Evolutionary conservation across 1,140 invertebrate species (phyloP), one percentile per base, ranked within the genome.

Genomic region (Episyrphus balteatus): DNA sequence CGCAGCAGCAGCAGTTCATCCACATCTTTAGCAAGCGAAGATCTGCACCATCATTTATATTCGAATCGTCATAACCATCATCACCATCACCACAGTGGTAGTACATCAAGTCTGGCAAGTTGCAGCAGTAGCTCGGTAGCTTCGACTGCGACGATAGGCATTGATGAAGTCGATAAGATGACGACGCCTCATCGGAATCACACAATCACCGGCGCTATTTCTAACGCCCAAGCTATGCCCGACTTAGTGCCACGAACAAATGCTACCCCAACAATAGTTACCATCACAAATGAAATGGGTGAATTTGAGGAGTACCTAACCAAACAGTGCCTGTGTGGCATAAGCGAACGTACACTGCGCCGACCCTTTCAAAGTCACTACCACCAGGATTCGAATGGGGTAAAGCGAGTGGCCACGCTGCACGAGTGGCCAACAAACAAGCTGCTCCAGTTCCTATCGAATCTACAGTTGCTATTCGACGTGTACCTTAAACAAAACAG

Each of bases 401-500:
- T 70, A 42, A 72, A 72, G 51, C 67, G 74, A 41, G 70, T 72
- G 14, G 71, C 73, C 11, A 70, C 74, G 11, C 62, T 88, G 39
- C 73, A 75, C 3, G 78, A 84, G 51, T 88, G 84, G 84, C 79
- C 81, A 8, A 63, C 78, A 5, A 80, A 81, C 49, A 78, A 81
- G 58, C 77, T 81, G 8, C 59, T 90, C 7, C 78, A 86, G 53
- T 88, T 87, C 58, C 69, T 91, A 41, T 88, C 86, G 44, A 85
- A 83, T 51, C 73, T 91, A 51, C 86, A 91, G 52, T 68, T 91
- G 7, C 70, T 91, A 39, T 89, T 88, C 61, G 86, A 90, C 60
- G 78, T 88, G 21, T 86, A 88, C 55, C 74, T 88, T 38, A 86
- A 86, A 59, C 88, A 92, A 66, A 87, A 86, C 54, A 78, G 77